Evolutionary conservation across 2,888 invertebrate genomes (phyloP).

Genomic region (Drosophila hamatofila): DNA sequence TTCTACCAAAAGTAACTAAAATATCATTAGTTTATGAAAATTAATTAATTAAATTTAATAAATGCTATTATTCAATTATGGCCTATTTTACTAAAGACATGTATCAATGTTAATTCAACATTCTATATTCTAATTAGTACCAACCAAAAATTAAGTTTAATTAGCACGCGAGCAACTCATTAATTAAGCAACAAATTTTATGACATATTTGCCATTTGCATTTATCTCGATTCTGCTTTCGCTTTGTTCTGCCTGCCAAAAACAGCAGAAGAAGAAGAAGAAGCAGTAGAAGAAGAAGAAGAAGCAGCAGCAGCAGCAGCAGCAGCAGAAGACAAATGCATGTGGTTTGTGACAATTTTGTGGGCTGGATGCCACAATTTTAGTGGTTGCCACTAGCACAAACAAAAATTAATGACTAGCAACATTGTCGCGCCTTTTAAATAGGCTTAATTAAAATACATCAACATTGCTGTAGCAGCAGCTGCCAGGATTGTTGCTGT

Average conservation of each 20-base stretch:
- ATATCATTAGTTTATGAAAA: neutral
- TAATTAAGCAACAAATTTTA: constrained; percentile 16
- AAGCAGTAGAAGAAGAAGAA: neutral
- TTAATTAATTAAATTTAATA: neutral
- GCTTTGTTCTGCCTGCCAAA: constrained; percentile 1
- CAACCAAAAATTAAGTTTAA: constrained; percentile 1
- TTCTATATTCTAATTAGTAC: neutral
- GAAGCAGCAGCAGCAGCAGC: neutral
- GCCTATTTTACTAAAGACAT: neutral
- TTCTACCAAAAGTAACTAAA: too few species aligned
- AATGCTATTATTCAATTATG: neutral
- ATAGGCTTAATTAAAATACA: constrained; percentile 61
- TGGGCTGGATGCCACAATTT: constrained; percentile 23
- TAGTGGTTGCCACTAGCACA: constrained; percentile 19
- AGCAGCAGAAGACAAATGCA: neutral
- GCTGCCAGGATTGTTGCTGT: constrained; percentile 16
- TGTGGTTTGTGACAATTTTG: constrained; percentile 27
- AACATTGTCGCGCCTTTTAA: constrained; percentile 55
- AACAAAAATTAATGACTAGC: constrained; percentile 37
- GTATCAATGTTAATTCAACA: neutral
- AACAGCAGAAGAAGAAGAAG: neutral
- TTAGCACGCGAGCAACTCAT: neutral
- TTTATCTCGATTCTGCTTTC: neutral
- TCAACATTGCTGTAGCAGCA: constrained; percentile 32
- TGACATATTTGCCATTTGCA: neutral